phyloP scores from a whole-genome alignment of 1,140 invertebrate genomes.

The Oscheius sp. region DNA sequence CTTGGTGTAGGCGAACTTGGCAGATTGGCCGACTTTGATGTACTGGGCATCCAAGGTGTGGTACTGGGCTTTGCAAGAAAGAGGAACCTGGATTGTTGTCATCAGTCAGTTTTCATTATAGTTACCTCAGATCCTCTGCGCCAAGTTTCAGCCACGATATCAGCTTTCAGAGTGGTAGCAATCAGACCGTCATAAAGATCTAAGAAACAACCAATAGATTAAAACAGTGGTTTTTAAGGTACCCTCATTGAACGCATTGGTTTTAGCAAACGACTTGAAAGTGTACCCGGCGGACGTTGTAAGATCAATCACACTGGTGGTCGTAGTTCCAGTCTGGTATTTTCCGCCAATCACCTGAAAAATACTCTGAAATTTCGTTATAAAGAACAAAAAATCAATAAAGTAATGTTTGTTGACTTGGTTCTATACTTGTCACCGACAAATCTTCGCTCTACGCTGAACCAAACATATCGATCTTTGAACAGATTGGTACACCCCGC shows the following conservation, averaged over 20 bases:
- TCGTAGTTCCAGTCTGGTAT: conserved; percentile 34
- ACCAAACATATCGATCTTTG: no score
- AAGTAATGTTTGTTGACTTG: no score
- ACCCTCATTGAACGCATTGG: conserved; percentile 39
- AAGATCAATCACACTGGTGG: conserved; percentile 23
- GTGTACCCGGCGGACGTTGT: conserved; percentile 19
- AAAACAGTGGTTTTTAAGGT: background rate
- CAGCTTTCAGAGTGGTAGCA: conserved; percentile 38
- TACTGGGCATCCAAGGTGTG: conserved; percentile 15
- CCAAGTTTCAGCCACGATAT: conserved; percentile 44
- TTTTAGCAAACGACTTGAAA: conserved; percentile 45
- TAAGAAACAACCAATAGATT: conserved; percentile 9
- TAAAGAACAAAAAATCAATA: no score
- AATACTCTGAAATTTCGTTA: background rate
- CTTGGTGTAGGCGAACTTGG: conserved; percentile 45
- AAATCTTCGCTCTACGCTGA: no score
- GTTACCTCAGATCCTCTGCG: conserved; percentile 23
- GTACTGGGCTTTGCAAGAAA: conserved; percentile 10
- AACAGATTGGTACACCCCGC: no score
- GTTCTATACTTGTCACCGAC: no score
- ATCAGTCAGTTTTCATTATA: background rate
- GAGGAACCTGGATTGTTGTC: background rate
- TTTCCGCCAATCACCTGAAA: conserved; percentile 33
- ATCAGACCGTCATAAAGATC: conserved; percentile 44
- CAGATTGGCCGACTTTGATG: conserved; percentile 30